Percentiles rank a stretch among this genome's conserved stretches.
Evolutionary conservation across 2,797 vertebrate species (phyloP).

Genomic region (Enteromius anoplus): DNA sequence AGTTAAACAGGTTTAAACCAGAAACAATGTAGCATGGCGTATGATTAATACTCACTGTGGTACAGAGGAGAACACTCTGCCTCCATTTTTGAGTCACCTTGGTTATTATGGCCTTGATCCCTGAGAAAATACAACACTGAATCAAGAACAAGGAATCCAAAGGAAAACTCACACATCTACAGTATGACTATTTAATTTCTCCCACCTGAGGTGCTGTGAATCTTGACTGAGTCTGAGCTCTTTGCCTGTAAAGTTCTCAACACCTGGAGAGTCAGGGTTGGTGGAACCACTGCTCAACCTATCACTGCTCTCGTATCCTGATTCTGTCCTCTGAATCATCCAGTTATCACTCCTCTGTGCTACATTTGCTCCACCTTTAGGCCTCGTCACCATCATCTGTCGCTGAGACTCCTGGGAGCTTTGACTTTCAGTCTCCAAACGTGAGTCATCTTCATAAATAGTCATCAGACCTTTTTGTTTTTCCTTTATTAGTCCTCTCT

Average conservation of each 20-base stretch:
- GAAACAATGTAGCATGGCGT: background rate
- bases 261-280: constrained; percentile 86
- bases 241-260: constrained; percentile 76
- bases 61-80: constrained; percentile 67
- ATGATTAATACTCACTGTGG: constrained; percentile 70
- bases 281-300: constrained; percentile 91
- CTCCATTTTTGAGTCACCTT: constrained; percentile 68
- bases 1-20: background rate
- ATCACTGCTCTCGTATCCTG: constrained; percentile 95
- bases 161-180: background rate
- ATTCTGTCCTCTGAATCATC: constrained; percentile 94
- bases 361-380: constrained; percentile 76
- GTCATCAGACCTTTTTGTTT: constrained; percentile 91
- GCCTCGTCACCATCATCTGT: constrained; percentile 51
- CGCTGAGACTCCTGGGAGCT: constrained; percentile 87
- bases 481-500: constrained; percentile 68
- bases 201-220: constrained; percentile 78
- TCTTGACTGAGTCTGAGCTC: constrained; percentile 76
- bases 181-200: constrained; percentile 53
- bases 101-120: constrained; percentile 71
- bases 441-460: constrained; percentile 93
- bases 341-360: constrained; percentile 82
- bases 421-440: constrained; percentile 87
- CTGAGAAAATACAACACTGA: constrained; percentile 61
- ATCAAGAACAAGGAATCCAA: constrained; percentile 18